A percentile compares a stretch with the other conserved stretches of the same genome.
Evolutionary conservation across 1,140 invertebrate species (phyloP).

Genomic region (Cyphomyrmex costatus): DNA sequence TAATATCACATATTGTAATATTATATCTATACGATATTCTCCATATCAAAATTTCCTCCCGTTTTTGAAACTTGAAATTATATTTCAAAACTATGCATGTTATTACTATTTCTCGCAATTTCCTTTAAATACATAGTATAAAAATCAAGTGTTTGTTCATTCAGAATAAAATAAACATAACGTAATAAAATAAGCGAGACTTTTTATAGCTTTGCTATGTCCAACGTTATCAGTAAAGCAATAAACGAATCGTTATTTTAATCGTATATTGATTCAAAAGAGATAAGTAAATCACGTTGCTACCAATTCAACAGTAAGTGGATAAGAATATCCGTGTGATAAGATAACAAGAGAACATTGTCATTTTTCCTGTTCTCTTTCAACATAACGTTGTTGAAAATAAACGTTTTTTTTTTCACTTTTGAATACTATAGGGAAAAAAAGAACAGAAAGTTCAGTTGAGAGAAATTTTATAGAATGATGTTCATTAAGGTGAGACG

Average conservation of each 20-base stretch:
- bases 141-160: too few relatives aligned
- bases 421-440: background rate
- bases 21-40: too few relatives aligned
- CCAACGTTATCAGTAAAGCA: background rate
- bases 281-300: background rate
- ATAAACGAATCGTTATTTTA: background rate
- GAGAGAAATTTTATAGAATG: slow-evolving; percentile 70
- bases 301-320: background rate
- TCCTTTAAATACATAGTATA: too few relatives aligned
- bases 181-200: too few relatives aligned
- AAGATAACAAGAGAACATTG: background rate
- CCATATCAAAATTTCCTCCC: too few relatives aligned
- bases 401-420: slow-evolving; percentile 46
- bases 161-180: too few relatives aligned
- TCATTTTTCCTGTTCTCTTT: background rate
- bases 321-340: background rate
- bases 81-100: too few relatives aligned
- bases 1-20: too few relatives aligned
- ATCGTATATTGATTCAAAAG: background rate
- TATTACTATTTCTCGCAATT: too few relatives aligned
- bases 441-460: background rate
- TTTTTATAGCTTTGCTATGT: background rate
- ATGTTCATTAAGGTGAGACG: slow-evolving; percentile 75
- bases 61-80: too few relatives aligned
- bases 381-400: slow-evolving; percentile 25